A percentile compares a stretch with the other conserved stretches of the same genome.
These are phyloP conservation scores for Ditula angustiorana DNA, from an alignment of 2,888 invertebrate genomes.

Conservation along the genomic window DNA sequence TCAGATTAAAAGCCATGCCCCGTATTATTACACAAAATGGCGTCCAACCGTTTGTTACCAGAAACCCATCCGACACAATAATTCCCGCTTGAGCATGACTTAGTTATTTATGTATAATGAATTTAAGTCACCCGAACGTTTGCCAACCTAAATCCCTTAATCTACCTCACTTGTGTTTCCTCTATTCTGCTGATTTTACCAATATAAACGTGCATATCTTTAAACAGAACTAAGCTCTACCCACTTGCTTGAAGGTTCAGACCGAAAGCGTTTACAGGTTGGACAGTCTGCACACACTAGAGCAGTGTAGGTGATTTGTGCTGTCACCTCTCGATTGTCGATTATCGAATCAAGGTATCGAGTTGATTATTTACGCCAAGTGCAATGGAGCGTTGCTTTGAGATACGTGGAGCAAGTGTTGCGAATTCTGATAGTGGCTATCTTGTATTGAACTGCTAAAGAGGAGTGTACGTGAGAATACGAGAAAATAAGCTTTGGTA, in stretches of 20 bases:
- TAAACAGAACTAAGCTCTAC: conserved; percentile 46
- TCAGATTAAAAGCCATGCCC: not conserved
- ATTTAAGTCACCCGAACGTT: conserved; percentile 56
- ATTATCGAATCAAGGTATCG: conserved; percentile 57
- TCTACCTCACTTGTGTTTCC: conserved; percentile 63
- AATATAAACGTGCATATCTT: conserved; percentile 45
- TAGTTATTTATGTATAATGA: conserved; percentile 40
- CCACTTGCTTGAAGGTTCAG: conserved; percentile 30
- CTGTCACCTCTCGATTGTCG: conserved; percentile 60
- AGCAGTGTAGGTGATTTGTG: conserved; percentile 64
- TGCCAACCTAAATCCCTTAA: conserved; percentile 57
- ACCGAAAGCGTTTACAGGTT: conserved; percentile 41
- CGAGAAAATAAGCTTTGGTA: not conserved
- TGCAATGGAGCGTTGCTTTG: conserved; percentile 52
- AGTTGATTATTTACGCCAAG: conserved; percentile 65
- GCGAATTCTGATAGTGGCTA: conserved; percentile 25
- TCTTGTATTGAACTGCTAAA: not conserved
- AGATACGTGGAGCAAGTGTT: conserved; percentile 24
- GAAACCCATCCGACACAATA: conserved; percentile 1
- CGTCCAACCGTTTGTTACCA: not conserved
- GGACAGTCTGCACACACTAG: conserved; percentile 53
- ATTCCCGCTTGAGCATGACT: conserved; percentile 31
- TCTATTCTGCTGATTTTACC: conserved; percentile 57
- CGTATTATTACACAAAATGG: too few species aligned
- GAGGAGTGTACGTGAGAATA: not conserved